phyloP scores from a whole-genome alignment of 2,797 vertebrate species.

The Megaceryle alcyon region DNA sequence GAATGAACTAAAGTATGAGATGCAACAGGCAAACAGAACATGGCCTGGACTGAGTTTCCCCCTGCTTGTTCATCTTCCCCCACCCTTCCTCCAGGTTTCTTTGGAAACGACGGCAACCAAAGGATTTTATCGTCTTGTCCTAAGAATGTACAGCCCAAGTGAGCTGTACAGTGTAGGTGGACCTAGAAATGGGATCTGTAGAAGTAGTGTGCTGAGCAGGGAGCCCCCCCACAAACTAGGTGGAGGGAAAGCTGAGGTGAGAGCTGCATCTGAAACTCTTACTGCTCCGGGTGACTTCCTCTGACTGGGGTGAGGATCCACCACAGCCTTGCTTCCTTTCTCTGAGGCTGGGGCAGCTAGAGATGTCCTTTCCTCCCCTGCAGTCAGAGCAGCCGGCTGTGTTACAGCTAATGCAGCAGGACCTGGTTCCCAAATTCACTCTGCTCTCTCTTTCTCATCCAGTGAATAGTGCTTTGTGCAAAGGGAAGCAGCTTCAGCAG shows the following conservation, averaged over 20 bases:
- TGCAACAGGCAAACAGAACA: background rate
- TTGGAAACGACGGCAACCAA: background rate
- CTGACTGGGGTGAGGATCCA: background rate
- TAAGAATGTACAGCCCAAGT: background rate
- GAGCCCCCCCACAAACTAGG: background rate
- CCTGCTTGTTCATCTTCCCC: background rate
- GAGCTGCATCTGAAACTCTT: background rate
- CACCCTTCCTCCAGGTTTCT: background rate
- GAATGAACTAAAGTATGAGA: fast-evolving
- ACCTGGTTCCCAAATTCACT: fast-evolving
- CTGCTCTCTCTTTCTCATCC: background rate
- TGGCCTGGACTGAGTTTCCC: background rate
- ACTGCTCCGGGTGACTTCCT: background rate
- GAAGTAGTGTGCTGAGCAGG: background rate
- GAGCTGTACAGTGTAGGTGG: background rate
- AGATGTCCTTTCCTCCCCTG: background rate
- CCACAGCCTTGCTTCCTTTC: background rate
- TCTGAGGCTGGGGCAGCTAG: fast-evolving
- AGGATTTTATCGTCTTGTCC: background rate
- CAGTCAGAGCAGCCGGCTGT: background rate
- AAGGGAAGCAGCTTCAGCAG: background rate
- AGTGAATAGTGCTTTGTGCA: background rate
- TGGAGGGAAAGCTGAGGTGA: background rate
- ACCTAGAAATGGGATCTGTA: background rate
- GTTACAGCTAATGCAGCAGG: fast-evolving